Evolutionary conservation across 2,113 vertebrate species (phyloP).

Genomic region (Nesoenas mayeri): DNA sequence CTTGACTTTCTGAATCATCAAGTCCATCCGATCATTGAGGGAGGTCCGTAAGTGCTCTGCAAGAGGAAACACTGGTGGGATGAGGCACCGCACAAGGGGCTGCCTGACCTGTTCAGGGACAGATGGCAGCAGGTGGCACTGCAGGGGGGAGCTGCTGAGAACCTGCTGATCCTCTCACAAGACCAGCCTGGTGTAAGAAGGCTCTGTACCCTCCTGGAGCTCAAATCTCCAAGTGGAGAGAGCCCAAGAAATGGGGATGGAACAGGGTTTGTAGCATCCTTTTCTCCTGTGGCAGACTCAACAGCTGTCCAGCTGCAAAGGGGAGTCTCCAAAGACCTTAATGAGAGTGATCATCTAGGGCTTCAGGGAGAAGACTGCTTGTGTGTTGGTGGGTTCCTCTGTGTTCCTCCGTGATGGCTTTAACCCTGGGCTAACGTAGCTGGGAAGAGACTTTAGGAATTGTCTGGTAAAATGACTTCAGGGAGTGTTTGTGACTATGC

Average conservation of each 20-base stretch:
- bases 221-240: not conserved
- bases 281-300: not conserved
- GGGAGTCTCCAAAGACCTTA: not conserved
- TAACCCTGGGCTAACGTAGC: not conserved
- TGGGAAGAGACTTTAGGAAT: not conserved
- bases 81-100: not conserved
- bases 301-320: not conserved
- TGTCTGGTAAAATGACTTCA: not conserved
- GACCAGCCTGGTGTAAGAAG: not conserved
- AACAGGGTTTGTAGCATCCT: not conserved
- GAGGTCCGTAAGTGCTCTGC: slow-evolving; percentile 74
- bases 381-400: not conserved
- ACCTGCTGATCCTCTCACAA: not conserved
- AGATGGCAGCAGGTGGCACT: not conserved
- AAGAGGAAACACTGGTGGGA: not conserved
- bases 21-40: slow-evolving; percentile 69
- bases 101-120: not conserved
- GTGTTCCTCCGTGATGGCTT: not conserved
- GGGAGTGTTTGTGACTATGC: not conserved
- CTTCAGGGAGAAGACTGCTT: not conserved
- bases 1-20: slow-evolving; percentile 67
- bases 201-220: not conserved
- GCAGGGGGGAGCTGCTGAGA: not conserved
- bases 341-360: not conserved
- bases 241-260: not conserved